These are phyloP conservation scores for Darevskia mixta DNA, from an alignment of 2,797 vertebrate genomes.

Conservation along the genomic window DNA sequence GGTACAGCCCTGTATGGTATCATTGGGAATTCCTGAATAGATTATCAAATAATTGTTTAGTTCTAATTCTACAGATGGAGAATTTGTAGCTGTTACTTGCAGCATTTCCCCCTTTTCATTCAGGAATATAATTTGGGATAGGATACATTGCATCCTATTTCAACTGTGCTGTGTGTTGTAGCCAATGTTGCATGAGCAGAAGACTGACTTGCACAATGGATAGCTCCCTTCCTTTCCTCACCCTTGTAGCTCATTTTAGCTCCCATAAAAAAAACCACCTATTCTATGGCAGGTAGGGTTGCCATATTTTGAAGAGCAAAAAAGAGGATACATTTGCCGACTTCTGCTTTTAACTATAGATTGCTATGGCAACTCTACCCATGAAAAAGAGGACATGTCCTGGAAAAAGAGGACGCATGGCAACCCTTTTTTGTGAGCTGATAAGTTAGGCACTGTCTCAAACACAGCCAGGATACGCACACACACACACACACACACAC, in stretches of 20 bases:
- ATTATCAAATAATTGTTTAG: neutral
- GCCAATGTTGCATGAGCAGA: neutral
- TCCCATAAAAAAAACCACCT: too few species aligned
- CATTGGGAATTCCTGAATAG: neutral
- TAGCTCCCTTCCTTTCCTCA: neutral
- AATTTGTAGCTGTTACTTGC: neutral
- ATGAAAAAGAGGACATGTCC: too few species aligned
- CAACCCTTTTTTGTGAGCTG: too few species aligned
- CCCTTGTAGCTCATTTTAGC: neutral
- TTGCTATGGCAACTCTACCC: too few species aligned
- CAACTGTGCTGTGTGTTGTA: neutral
- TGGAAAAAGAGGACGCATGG: too few species aligned
- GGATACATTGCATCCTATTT: constrained; percentile 13
- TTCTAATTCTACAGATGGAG: neutral
- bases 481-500: neutral
- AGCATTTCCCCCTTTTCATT: neutral
- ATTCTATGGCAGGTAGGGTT: too few species aligned
- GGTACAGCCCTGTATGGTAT: neutral
- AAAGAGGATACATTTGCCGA: too few species aligned
- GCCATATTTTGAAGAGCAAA: neutral
- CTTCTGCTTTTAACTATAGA: too few species aligned
- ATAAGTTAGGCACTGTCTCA: neutral
- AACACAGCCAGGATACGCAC: neutral
- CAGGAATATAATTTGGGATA: constrained; percentile 17
- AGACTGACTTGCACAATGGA: neutral